Percentiles rank a stretch among this genome's conserved stretches.
These are phyloP conservation scores for Pissodes strobi DNA, from an alignment of 1,140 invertebrate species.

Conservation along the genomic window DNA sequence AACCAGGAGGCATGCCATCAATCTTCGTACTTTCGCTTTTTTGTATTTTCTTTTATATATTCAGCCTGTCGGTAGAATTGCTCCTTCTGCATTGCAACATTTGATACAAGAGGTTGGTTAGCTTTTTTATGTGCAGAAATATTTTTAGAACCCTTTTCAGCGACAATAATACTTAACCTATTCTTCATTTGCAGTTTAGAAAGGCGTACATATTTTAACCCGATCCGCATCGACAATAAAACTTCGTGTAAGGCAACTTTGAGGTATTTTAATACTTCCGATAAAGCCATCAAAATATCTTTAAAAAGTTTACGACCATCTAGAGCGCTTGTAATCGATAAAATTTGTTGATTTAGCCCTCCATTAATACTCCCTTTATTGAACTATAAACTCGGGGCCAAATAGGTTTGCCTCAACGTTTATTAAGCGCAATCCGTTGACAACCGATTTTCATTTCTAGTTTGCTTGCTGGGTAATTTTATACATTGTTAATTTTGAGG, in stretches of 20 bases:
- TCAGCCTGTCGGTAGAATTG: no score
- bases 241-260: conserved; percentile 56
- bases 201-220: no score
- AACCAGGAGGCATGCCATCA: no score
- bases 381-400: conserved; percentile 15
- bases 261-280: conserved; percentile 27
- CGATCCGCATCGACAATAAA: no score
- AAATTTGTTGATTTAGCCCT: conserved; percentile 33
- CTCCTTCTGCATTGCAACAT: no score
- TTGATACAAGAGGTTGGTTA: no score
- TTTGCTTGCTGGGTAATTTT: conserved; percentile 9
- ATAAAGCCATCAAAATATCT: conserved; percentile 31
- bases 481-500: conserved; percentile 8
- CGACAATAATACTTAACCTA: no score
- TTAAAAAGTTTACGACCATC: conserved; percentile 16
- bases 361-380: conserved; percentile 28
- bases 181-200: no score
- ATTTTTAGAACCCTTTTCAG: no score
- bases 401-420: conserved; percentile 7
- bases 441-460: background rate
- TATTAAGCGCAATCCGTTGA: conserved; percentile 9
- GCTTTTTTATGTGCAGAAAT: no score
- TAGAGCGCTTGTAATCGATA: conserved; percentile 30
- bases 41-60: no score
- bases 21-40: no score